Percentiles rank a stretch among this genome's conserved stretches.
These are phyloP conservation scores for Macroramphosus scolopax DNA, from an alignment of 2,797 vertebrate genomes.

Conservation along the genomic window DNA sequence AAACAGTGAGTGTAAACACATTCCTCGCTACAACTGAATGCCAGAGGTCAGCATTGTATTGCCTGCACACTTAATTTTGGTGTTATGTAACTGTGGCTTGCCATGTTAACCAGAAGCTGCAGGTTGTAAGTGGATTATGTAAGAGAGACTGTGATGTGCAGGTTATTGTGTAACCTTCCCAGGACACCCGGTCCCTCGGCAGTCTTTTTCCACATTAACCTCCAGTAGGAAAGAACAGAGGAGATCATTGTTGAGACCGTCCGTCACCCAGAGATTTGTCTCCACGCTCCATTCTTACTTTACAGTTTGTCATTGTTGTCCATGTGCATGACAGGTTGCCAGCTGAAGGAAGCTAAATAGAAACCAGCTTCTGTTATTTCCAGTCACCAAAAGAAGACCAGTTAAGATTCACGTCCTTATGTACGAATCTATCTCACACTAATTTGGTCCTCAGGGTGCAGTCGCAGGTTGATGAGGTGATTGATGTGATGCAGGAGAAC, in stretches of 20 bases:
- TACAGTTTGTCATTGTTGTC: slow-evolving; percentile 26
- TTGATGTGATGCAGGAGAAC: slow-evolving; percentile 99
- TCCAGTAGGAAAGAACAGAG: slow-evolving; percentile 41
- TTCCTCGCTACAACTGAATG: slow-evolving; percentile 10
- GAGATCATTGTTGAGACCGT: slow-evolving; percentile 49
- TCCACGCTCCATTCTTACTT: slow-evolving; percentile 4
- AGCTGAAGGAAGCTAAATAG: neutral
- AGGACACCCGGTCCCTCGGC: slow-evolving; percentile 16
- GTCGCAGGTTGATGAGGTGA: slow-evolving; percentile 98
- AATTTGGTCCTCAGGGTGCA: slow-evolving; percentile 82
- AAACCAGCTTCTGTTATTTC: slow-evolving; percentile 4
- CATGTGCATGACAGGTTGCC: slow-evolving; percentile 29
- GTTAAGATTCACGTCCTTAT: neutral
- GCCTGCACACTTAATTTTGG: slow-evolving; percentile 25
- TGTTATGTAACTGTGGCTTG: slow-evolving; percentile 41
- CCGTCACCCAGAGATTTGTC: slow-evolving; percentile 32
- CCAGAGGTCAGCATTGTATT: slow-evolving; percentile 23
- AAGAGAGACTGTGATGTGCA: slow-evolving; percentile 28
- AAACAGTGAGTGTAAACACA: slow-evolving; percentile 87
- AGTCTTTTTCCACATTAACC: slow-evolving; percentile 33
- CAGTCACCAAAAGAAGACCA: neutral
- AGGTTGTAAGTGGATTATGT: slow-evolving; percentile 42
- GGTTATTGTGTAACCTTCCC: slow-evolving; percentile 50
- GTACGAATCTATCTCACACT: neutral
- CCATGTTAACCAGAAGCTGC: slow-evolving; percentile 53